Evolutionary conservation across 2,888 invertebrate species (phyloP).

Genomic region (Machimus rusticus): DNA sequence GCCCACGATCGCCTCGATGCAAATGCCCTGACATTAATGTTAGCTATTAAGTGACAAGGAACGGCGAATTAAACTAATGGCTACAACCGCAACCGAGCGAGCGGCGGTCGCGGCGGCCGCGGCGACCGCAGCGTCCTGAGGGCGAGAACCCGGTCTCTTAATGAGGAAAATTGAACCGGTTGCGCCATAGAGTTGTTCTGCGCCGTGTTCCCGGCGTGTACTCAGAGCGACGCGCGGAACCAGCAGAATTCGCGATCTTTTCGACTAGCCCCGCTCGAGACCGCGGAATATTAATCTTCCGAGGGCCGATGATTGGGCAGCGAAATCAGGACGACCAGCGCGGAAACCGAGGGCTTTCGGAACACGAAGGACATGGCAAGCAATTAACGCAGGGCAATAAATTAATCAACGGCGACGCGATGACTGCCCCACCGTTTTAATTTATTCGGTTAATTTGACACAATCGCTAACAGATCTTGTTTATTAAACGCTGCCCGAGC

Average conservation of each 20-base stretch:
- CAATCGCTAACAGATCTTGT: constrained; percentile 35
- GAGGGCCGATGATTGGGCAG: constrained; percentile 23
- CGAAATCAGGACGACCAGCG: constrained; percentile 4
- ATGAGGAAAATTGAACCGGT: constrained; percentile 17
- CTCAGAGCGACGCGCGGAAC: not conserved
- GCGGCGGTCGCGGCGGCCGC: not conserved
- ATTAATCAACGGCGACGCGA: constrained; percentile 52
- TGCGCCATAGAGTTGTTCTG: constrained; percentile 20
- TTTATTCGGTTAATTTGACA: constrained; percentile 36
- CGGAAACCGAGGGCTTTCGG: constrained; percentile 1
- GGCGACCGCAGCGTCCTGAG: not conserved
- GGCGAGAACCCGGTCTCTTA: not conserved
- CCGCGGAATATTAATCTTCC: constrained; percentile 36
- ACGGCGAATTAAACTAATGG: constrained; percentile 44
- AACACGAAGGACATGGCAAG: constrained; percentile 51
- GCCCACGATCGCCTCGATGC: constrained; percentile 42
- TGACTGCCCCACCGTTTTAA: constrained; percentile 36
- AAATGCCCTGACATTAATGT: constrained; percentile 46
- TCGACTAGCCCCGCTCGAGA: constrained; percentile 29
- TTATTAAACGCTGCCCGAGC: constrained; percentile 28
- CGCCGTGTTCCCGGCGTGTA: not conserved
- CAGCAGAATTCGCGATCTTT: not conserved
- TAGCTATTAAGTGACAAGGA: constrained; percentile 47
- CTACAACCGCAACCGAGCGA: constrained; percentile 27
- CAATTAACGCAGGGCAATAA: constrained; percentile 55